phyloP scores from a whole-genome alignment of 2,888 invertebrate species.

The Drosophila phalerata region DNA sequence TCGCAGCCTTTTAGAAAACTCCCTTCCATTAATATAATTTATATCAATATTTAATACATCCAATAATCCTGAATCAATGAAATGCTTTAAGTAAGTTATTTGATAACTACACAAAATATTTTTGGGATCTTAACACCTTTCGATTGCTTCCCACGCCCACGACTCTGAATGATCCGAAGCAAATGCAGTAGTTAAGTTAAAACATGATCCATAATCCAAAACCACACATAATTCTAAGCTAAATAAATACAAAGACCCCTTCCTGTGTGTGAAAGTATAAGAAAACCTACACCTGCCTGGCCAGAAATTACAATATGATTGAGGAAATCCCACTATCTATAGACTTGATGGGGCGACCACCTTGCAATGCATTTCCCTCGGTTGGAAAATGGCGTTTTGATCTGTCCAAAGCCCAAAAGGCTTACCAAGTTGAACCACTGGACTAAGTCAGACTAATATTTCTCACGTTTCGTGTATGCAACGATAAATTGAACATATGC shows the following conservation, averaged over 20 bases:
- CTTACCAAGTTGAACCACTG: constrained; percentile 76
- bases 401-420: constrained; percentile 65
- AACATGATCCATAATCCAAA: constrained; percentile 67
- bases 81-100: constrained; percentile 3
- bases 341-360: constrained; percentile 33
- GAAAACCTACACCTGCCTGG: constrained; percentile 57
- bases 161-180: constrained; percentile 19
- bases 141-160: constrained; percentile 55
- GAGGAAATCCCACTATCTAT: constrained; percentile 40
- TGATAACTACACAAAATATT: neutral
- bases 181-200: constrained; percentile 65
- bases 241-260: constrained; percentile 35
- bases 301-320: constrained; percentile 52
- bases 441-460: constrained; percentile 76
- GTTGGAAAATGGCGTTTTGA: constrained; percentile 68
- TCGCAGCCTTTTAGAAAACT: too few relatives aligned
- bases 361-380: constrained; percentile 35
- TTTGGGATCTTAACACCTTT: constrained; percentile 11
- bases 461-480: constrained; percentile 69
- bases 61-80: constrained; percentile 7
- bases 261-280: constrained; percentile 38
- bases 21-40: neutral
- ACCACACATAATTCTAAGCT: constrained; percentile 45
- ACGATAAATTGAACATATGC: constrained; percentile 61
- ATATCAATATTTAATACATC: neutral